Evolutionary conservation across 1,140 invertebrate species (phyloP).

Genomic region (Tetramorium simillimum): DNA sequence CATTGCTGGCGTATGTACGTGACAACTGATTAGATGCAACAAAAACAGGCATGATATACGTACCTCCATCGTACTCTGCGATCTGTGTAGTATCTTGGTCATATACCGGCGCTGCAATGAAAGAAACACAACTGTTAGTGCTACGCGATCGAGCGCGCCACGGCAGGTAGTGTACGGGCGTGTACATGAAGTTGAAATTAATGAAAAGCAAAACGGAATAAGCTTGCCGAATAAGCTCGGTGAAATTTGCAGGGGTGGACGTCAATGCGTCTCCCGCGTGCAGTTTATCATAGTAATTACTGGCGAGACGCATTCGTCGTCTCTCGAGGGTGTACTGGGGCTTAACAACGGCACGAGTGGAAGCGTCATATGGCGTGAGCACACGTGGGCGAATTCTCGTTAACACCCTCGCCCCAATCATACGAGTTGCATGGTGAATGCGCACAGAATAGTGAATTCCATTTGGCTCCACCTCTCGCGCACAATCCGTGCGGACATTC

Average conservation of each 20-base stretch:
- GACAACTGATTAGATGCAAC: slow-evolving; percentile 65
- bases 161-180: neutral
- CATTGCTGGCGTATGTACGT: slow-evolving; percentile 5
- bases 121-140: slow-evolving; percentile 52
- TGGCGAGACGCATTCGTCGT: slow-evolving; percentile 69
- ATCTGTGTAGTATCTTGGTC: slow-evolving; percentile 83
- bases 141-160: neutral
- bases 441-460: slow-evolving; percentile 69
- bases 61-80: slow-evolving; percentile 82
- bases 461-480: slow-evolving; percentile 28
- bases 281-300: slow-evolving; percentile 82
- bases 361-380: slow-evolving; percentile 79
- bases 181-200: slow-evolving; percentile 24
- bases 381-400: slow-evolving; percentile 78
- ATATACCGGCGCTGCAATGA: slow-evolving; percentile 83
- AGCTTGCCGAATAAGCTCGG: slow-evolving; percentile 36
- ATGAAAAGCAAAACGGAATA: slow-evolving; percentile 29
- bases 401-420: slow-evolving; percentile 75
- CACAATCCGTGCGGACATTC: neutral
- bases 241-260: slow-evolving; percentile 60
- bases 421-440: slow-evolving; percentile 75
- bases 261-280: slow-evolving; percentile 62
- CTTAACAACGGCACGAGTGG: slow-evolving; percentile 72
- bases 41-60: slow-evolving; percentile 59
- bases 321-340: slow-evolving; percentile 69